Evolutionary conservation across 2,888 invertebrate genomes (phyloP).

Genomic region (Leucania comma): DNA sequence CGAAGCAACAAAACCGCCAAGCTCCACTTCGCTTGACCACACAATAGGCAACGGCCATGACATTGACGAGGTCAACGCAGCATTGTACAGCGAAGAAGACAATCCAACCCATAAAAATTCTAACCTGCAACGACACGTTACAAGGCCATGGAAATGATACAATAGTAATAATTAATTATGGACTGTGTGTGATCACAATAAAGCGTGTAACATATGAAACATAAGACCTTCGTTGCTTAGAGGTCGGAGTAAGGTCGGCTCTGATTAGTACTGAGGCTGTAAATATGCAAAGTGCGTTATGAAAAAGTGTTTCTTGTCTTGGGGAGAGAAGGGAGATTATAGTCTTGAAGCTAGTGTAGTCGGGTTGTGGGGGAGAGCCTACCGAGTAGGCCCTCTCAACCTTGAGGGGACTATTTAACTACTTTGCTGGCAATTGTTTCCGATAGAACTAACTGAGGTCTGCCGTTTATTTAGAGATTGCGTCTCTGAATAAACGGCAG

Average conservation of each 20-base stretch:
- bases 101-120: constrained; percentile 63
- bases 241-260: constrained; percentile 79
- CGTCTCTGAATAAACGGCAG: constrained; percentile 14
- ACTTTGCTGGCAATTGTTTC: constrained; percentile 50
- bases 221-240: constrained; percentile 71
- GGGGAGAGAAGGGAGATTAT: neutral
- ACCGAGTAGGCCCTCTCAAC: constrained; percentile 34
- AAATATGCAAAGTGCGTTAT: constrained; percentile 61
- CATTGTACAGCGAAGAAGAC: constrained; percentile 74
- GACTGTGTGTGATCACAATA: constrained; percentile 57
- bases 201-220: constrained; percentile 53
- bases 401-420: constrained; percentile 52
- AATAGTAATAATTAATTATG: constrained; percentile 62
- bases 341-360: constrained; percentile 17
- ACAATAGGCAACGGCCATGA: constrained; percentile 77
- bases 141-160: constrained; percentile 70
- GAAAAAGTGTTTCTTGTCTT: constrained; percentile 45
- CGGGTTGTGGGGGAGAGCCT: constrained; percentile 10
- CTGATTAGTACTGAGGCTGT: constrained; percentile 60
- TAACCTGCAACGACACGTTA: constrained; percentile 67
- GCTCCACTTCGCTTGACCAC: constrained; percentile 74
- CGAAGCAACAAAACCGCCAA: constrained; percentile 69
- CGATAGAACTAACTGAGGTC: constrained; percentile 46
- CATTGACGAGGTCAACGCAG: constrained; percentile 80
- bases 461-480: constrained; percentile 40